Conservation (phyloP, 2,113 vertebrate species). For the Bufo gargarizans region DNA sequence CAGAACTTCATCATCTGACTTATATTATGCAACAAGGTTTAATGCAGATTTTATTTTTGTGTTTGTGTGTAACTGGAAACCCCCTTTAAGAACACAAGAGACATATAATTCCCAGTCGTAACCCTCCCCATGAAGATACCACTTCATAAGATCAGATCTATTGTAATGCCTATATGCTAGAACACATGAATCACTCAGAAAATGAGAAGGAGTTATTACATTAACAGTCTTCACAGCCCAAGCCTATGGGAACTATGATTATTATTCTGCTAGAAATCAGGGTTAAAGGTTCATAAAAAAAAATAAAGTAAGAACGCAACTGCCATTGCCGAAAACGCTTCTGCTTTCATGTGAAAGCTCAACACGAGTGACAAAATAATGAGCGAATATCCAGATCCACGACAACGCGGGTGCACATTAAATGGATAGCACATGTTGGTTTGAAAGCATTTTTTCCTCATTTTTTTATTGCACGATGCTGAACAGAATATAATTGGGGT, state of each 20-base stretch:
- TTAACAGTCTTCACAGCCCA: background rate
- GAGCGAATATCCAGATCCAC: background rate
- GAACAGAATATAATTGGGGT: slow-evolving; percentile 41
- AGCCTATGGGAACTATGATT: slow-evolving; percentile 14
- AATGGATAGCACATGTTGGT: background rate
- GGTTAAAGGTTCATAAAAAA: background rate
- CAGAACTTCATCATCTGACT: no score
- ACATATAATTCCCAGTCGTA: no score
- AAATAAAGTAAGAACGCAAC: background rate
- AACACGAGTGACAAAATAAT: slow-evolving; percentile 12
- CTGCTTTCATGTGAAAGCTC: background rate
- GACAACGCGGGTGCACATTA: background rate
- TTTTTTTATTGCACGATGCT: background rate
- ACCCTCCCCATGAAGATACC: background rate
- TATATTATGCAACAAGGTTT: no score
- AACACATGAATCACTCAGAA: background rate
- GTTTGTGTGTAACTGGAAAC: no score
- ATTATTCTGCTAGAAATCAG: background rate
- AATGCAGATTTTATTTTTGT: no score
- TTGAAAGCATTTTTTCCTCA: background rate
- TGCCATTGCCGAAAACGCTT: background rate
- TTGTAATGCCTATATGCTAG: background rate
- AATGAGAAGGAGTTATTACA: background rate
- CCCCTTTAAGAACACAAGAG: no score
- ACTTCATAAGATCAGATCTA: background rate